phyloP scores from a whole-genome alignment of 2,797 vertebrate species.

The Myotis pilosus region DNA sequence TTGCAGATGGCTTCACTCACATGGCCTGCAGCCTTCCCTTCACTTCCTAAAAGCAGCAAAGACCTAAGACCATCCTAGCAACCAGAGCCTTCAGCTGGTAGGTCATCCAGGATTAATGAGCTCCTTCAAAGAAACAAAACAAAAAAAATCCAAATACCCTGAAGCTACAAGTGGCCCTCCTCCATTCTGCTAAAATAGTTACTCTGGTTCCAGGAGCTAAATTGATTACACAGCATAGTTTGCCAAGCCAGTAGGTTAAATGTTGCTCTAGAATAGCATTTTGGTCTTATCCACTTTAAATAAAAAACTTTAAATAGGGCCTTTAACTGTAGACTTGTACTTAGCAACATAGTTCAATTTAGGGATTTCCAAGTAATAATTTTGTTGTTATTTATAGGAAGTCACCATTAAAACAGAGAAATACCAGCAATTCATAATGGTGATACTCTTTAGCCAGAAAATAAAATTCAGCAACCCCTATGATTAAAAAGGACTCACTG shows the following conservation, averaged over 20 bases:
- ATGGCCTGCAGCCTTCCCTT: neutral
- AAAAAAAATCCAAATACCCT: neutral
- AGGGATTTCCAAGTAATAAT: slow-evolving; percentile 55
- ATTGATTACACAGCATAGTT: slow-evolving; percentile 12
- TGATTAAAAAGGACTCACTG: neutral
- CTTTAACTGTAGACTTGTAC: slow-evolving; percentile 9
- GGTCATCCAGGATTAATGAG: neutral
- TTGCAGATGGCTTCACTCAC: neutral
- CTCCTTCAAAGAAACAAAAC: slow-evolving; percentile 19
- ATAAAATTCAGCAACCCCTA: slow-evolving; percentile 15
- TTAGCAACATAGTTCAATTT: slow-evolving; percentile 16
- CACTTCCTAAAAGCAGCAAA: slow-evolving; percentile 27
- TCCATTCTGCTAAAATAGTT: neutral
- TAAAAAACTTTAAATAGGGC: slow-evolving; percentile 58
- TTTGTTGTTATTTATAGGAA: slow-evolving; percentile 57
- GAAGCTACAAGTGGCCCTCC: neutral
- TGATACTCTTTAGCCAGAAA: neutral
- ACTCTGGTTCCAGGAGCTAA: slow-evolving; percentile 6
- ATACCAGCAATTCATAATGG: neutral
- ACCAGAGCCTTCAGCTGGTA: neutral
- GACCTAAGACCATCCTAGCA: neutral
- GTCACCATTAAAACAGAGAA: slow-evolving; percentile 39
- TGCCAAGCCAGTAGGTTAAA: slow-evolving; percentile 58
- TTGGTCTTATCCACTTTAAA: slow-evolving; percentile 52
- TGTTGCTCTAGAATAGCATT: slow-evolving; percentile 51